phyloP scores from a whole-genome alignment of 2,888 invertebrate genomes.

The Mesorhabditis sp. region DNA sequence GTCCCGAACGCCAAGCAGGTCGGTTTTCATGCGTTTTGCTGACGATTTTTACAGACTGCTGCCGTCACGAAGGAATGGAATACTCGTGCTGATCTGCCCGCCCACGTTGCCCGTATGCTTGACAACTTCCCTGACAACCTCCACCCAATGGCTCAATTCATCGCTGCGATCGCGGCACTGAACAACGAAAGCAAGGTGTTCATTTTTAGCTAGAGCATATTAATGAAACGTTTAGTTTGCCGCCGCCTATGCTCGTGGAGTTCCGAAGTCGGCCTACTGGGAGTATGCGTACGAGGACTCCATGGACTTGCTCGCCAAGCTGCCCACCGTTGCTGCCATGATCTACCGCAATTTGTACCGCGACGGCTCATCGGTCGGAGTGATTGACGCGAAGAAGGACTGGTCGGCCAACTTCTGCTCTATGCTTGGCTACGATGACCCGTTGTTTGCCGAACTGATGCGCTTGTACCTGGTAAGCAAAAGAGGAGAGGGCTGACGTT shows the following conservation, averaged over 20 bases:
- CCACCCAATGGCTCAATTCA: constrained; percentile 90
- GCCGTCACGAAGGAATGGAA: constrained; percentile 80
- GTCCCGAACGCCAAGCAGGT: constrained; percentile 76
- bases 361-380: constrained; percentile 80
- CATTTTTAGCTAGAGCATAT: too few species aligned
- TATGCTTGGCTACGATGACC: constrained; percentile 81
- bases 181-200: constrained; percentile 77
- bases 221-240: constrained; percentile 67
- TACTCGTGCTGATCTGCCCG: constrained; percentile 77
- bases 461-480: constrained; percentile 76
- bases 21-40: background rate
- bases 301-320: constrained; percentile 88
- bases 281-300: constrained; percentile 66
- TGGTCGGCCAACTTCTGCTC: constrained; percentile 82
- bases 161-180: constrained; percentile 80
- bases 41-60: constrained; percentile 52
- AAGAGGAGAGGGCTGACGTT: too few species aligned
- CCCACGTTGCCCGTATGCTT: constrained; percentile 86
- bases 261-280: constrained; percentile 60
- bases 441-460: constrained; percentile 82
- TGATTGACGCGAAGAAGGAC: constrained; percentile 82
- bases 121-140: constrained; percentile 83
- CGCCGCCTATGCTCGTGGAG: constrained; percentile 83
- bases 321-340: constrained; percentile 87
- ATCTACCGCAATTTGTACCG: constrained; percentile 85